Conservation (phyloP, 2,797 vertebrate genomes). For the Vireo griseus region DNA sequence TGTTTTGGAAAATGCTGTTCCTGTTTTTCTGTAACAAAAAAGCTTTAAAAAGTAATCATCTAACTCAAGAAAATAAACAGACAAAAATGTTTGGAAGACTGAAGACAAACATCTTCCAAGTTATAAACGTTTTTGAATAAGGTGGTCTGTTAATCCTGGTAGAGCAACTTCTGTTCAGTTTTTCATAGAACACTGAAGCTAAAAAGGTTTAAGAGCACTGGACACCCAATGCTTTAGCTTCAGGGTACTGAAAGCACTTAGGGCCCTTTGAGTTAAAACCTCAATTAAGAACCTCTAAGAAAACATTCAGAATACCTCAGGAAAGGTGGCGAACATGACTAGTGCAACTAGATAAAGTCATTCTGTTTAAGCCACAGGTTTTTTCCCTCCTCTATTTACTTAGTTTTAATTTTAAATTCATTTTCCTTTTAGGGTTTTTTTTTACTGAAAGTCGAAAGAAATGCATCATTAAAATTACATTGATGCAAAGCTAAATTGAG, state of each 20-base stretch:
- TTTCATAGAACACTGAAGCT: neutral
- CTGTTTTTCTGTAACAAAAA: neutral
- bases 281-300: neutral
- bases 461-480: neutral
- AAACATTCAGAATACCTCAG: neutral
- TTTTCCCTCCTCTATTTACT: neutral
- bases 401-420: neutral
- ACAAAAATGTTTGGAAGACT: neutral
- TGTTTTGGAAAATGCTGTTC: neutral
- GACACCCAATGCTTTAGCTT: neutral
- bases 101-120: neutral
- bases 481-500: neutral
- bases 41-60: neutral
- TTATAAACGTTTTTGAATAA: neutral
- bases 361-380: neutral
- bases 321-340: neutral
- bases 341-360: neutral
- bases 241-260: neutral
- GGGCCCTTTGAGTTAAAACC: neutral
- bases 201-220: neutral
- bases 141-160: neutral
- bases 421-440: neutral
- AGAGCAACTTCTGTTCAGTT: neutral
- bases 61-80: neutral
- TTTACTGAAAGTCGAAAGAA: neutral